phyloP scores from a whole-genome alignment of 2,888 invertebrate genomes.

The Blera fallax region DNA sequence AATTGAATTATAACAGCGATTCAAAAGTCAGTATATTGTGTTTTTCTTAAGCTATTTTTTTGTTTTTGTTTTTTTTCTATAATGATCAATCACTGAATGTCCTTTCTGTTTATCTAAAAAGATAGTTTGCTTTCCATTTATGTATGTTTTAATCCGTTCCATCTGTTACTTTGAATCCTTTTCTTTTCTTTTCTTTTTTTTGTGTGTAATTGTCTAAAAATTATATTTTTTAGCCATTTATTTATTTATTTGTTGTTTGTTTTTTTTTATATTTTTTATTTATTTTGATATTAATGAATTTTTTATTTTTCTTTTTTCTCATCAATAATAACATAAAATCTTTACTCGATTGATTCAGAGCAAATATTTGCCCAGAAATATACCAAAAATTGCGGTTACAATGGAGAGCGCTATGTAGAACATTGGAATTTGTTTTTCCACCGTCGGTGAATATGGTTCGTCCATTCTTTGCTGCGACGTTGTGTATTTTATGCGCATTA shows the following conservation, averaged over 20 bases:
- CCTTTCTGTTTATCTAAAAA: slow-evolving; percentile 26
- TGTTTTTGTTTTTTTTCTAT: too few species aligned
- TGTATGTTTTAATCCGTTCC: slow-evolving; percentile 21
- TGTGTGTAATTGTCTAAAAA: slow-evolving; percentile 73
- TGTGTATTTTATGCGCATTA: slow-evolving; percentile 84
- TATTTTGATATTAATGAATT: slow-evolving; percentile 69
- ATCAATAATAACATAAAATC: slow-evolving; percentile 74
- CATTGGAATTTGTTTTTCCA: slow-evolving; percentile 84
- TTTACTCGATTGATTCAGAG: slow-evolving; percentile 85
- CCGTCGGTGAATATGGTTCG: slow-evolving; percentile 84
- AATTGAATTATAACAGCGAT: slow-evolving; percentile 48
- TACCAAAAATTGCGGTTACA: slow-evolving; percentile 87
- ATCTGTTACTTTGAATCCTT: slow-evolving; percentile 57
- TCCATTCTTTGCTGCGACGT: slow-evolving; percentile 79
- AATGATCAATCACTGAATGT: slow-evolving; percentile 54
- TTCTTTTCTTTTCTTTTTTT: slow-evolving; percentile 60
- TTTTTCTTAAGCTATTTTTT: slow-evolving; percentile 59
- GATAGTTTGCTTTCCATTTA: slow-evolving; percentile 36
- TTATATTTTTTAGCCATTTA: slow-evolving; percentile 70
- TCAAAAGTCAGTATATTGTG: slow-evolving; percentile 38
- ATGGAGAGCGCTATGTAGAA: slow-evolving; percentile 87
- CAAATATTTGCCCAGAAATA: slow-evolving; percentile 91
- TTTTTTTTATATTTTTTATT: slow-evolving; percentile 43
- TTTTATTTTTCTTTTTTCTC: slow-evolving; percentile 48
- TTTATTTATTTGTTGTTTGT: slow-evolving; percentile 57